A percentile compares a stretch with the other conserved stretches of the same genome.
Conservation (phyloP, 30 jellyfish, hydroid and myxozoan genomes). For the Mastigias papua region DNA sequence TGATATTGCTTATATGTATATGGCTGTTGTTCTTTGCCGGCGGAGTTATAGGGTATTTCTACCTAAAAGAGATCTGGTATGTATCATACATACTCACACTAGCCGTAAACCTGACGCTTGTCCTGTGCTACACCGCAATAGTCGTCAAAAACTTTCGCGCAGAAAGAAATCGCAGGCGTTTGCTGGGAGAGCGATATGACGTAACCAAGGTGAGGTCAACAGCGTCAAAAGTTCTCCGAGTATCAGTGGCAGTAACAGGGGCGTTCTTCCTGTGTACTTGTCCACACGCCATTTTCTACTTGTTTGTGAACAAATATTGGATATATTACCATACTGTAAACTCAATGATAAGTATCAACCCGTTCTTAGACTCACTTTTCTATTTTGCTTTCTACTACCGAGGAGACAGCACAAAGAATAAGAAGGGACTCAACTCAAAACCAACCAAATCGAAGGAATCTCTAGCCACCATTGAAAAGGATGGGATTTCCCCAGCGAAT, state of each 20-base stretch:
- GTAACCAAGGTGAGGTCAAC: too few relatives aligned
- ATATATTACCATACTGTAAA: constrained; percentile 9
- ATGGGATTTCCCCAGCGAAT: not conserved
- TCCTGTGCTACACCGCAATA: constrained; percentile 14
- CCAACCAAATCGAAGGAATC: not conserved
- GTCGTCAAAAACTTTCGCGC: constrained; percentile 6
- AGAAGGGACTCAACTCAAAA: not conserved
- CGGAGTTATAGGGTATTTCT: constrained; percentile 19
- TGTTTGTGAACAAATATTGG: not conserved
- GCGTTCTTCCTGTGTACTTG: constrained; percentile 18
- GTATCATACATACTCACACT: constrained; percentile 5
- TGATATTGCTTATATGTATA: not conserved
- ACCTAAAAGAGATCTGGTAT: not conserved
- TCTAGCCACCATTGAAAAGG: not conserved
- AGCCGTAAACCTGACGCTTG: not conserved
- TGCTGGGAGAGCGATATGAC: too few relatives aligned
- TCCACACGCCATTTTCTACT: constrained; percentile 22
- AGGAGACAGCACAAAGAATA: not conserved
- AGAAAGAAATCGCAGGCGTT: constrained; percentile 2
- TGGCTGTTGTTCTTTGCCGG: constrained; percentile 16
- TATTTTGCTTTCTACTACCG: constrained; percentile 9
- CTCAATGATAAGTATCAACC: constrained; percentile 32
- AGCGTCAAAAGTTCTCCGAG: not conserved
- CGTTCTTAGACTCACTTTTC: constrained; percentile 19
- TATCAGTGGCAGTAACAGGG: constrained; percentile 34